Evolutionary conservation across 1,140 invertebrate genomes (phyloP).

Genomic region (Samia ricini): DNA sequence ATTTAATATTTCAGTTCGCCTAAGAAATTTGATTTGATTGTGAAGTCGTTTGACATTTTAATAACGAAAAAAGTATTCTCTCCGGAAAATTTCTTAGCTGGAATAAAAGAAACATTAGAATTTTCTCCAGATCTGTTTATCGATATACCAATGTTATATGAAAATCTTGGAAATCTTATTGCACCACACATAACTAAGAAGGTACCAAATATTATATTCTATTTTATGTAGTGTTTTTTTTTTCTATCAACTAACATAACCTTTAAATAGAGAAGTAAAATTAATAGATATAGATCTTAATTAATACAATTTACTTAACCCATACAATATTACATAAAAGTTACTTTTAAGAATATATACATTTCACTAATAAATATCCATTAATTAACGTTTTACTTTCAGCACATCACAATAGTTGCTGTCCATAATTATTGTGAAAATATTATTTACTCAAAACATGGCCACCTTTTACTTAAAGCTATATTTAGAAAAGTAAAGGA

Average conservation of each 20-base stretch:
- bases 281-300: too few relatives aligned
- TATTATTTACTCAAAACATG: neutral
- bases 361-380: too few relatives aligned
- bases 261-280: too few relatives aligned
- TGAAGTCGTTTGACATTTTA: constrained; percentile 45
- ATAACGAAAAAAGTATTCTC: constrained; percentile 49
- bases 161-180: constrained; percentile 58
- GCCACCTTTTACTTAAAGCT: neutral
- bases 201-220: too few relatives aligned
- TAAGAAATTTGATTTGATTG: constrained; percentile 46
- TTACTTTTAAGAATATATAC: too few relatives aligned
- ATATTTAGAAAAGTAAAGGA: neutral
- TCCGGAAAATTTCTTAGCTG: constrained; percentile 48
- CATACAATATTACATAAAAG: too few relatives aligned
- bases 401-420: neutral
- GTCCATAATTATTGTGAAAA: neutral
- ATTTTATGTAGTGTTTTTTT: too few relatives aligned
- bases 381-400: too few relatives aligned
- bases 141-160: constrained; percentile 69
- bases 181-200: constrained; percentile 63
- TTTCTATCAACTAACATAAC: too few relatives aligned
- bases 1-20: constrained; percentile 45
- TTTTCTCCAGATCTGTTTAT: constrained; percentile 60
- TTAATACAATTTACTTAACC: too few relatives aligned
- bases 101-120: constrained; percentile 54